Evolutionary conservation across 1,140 invertebrate genomes (phyloP), one percentile per base, ranked within the genome.

Genomic region (Littorina saxatilis): DNA sequence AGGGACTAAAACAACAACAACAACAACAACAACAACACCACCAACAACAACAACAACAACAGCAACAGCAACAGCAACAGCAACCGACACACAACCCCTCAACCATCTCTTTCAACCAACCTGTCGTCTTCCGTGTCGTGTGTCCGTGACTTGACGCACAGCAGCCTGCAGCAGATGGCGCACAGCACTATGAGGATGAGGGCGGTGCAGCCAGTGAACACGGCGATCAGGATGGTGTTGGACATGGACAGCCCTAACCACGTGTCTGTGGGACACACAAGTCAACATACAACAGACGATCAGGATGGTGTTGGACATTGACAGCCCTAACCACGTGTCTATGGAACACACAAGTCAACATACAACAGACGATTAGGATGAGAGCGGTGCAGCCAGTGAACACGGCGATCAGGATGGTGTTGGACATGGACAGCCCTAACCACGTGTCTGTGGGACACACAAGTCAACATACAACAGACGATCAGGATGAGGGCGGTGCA

Each of bases 191-290:
- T 13, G 35, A 78, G 58, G 35, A 78, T 63, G 58, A 78, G 76
- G 76, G 76, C 76, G 39, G 52, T 63, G 55, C 76, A 78, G 13
- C 76, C 76, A 9, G 76, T 63, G 76, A 78, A 78, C 76, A 78
- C 76, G 29, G 76, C 39, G 27, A 61, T 78, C 20, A 78, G 76
- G 32, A 78, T 35, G 3, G 55, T 58, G 76, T 78, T 61, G 52
- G 55, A 78, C 76, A 63, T 23, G 27, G 76, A 63, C 55, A 63
- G 7, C 0, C 76, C 76, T 23, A 78, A 27, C 76, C 32, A 63
- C 55, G 76, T 63, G 55, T 63, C 58, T 61, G 55, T 9, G n/a
- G 27, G 20, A 1, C 50, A 61, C 50, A 77, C 0, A 35, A 43
- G n/a, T 72, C 66, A 35, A 35, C 35, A 11, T 32, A 70, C 47